Conservation (phyloP, 2,797 vertebrate genomes). For the Discoglossus pictus region DNA sequence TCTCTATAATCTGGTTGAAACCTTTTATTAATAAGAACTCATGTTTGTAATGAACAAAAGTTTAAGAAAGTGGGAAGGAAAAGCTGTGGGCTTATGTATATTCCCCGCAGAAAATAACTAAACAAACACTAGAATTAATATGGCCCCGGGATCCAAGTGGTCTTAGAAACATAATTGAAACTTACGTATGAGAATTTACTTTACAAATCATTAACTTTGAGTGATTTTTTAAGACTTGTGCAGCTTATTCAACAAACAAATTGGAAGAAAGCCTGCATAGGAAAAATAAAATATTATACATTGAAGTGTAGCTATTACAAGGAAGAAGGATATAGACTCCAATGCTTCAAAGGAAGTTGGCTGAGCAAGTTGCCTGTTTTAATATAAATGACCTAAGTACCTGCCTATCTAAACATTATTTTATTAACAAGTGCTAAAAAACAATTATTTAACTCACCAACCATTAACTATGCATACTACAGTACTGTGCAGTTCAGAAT, state of each 20-base stretch:
- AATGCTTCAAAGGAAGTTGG: conserved; percentile 39
- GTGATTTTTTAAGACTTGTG: conserved; percentile 12
- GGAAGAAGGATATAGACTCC: conserved; percentile 59
- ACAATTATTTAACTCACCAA: no score
- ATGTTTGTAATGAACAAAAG: no score
- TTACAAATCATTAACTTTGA: conserved; percentile 13
- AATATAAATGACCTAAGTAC: conserved; percentile 28
- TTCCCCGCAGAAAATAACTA: conserved; percentile 8
- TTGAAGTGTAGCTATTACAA: conserved; percentile 34
- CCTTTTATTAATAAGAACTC: no score
- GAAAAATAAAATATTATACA: conserved; percentile 10
- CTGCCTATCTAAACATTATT: no score
- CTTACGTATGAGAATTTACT: conserved; percentile 17
- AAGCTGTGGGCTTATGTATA: background rate
- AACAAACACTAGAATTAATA: conserved; percentile 23
- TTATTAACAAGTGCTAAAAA: no score
- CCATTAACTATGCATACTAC: no score
- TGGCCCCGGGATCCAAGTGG: conserved; percentile 17
- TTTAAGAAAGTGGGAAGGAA: conserved; percentile 8
- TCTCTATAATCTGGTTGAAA: no score
- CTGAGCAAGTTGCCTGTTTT: conserved; percentile 4
- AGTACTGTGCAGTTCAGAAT: no score
- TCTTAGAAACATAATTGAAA: conserved; percentile 32
- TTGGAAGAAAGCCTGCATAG: conserved; percentile 22
- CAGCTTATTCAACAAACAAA: background rate